Percentiles rank a stretch among this genome's conserved stretches.
Evolutionary conservation across 2,797 vertebrate genomes (phyloP).

Genomic region (Trematomus bernacchii): DNA sequence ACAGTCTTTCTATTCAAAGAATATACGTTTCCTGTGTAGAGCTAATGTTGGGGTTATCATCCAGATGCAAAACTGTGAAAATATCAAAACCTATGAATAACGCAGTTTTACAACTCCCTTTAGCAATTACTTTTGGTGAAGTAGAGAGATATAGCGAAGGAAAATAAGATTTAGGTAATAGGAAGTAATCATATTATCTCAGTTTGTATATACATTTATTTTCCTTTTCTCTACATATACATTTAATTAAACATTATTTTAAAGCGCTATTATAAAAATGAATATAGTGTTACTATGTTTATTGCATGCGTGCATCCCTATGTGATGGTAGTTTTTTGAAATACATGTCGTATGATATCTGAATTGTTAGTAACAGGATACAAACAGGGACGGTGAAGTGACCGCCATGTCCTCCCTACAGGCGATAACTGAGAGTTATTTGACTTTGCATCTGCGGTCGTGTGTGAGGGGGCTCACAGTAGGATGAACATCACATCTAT

Average conservation of each 20-base stretch:
- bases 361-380: neutral
- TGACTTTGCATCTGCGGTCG: conserved; percentile 42
- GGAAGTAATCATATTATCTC: neutral
- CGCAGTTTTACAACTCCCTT: neutral
- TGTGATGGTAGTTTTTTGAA: neutral
- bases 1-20: neutral
- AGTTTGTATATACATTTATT: neutral
- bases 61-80: neutral
- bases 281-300: neutral
- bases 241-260: neutral
- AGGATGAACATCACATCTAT: conserved; percentile 85
- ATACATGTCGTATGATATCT: neutral
- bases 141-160: neutral
- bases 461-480: conserved; percentile 53
- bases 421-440: conserved; percentile 69
- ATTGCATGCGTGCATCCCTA: neutral
- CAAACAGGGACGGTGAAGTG: conserved; percentile 43
- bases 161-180: neutral
- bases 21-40: too few species aligned
- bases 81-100: neutral
- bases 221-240: neutral
- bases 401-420: conserved; percentile 67
- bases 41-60: too few species aligned
- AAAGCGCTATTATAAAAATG: neutral
- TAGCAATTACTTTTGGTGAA: neutral